Conservation (phyloP, 2,888 invertebrate species). For the Dorcus parallelipipedus region DNA sequence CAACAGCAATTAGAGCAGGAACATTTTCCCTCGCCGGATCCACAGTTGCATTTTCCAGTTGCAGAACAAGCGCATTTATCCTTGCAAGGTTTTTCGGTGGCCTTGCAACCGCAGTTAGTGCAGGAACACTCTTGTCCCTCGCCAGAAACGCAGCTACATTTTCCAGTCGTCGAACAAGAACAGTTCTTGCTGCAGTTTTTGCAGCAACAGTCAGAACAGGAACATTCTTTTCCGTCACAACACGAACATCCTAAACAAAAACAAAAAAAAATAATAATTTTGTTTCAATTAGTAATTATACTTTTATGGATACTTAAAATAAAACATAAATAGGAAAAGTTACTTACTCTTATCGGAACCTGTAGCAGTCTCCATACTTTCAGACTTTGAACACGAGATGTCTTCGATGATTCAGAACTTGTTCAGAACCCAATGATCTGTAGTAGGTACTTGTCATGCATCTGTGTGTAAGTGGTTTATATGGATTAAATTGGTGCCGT, state of each 20-base stretch:
- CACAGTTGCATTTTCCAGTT: neutral
- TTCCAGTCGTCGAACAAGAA: neutral
- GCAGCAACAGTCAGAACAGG: slow-evolving; percentile 1
- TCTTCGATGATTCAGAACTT: neutral
- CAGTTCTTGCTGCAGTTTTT: neutral
- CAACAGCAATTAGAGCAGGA: neutral
- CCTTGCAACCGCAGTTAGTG: slow-evolving; percentile 6
- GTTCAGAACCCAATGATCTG: neutral
- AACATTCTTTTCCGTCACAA: neutral
- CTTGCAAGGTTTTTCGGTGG: neutral
- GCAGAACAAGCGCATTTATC: slow-evolving; percentile 1
- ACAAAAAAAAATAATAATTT: neutral
- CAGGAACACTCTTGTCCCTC: slow-evolving; percentile 5
- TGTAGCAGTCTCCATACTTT: slow-evolving; percentile 9
- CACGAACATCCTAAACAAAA: neutral
- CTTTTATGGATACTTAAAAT: neutral
- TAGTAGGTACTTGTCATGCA: neutral
- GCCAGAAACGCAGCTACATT: slow-evolving; percentile 15
- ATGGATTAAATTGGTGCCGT: slow-evolving; percentile 11
- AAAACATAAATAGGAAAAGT: neutral
- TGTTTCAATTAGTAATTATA: no score
- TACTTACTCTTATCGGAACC: neutral
- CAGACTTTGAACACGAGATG: slow-evolving; percentile 6
- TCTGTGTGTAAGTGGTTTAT: slow-evolving; percentile 2
- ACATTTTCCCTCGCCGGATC: neutral